These are phyloP conservation scores for Drosophila arizonae DNA, from an alignment of 1,140 invertebrate genomes.

Conservation along the genomic window DNA sequence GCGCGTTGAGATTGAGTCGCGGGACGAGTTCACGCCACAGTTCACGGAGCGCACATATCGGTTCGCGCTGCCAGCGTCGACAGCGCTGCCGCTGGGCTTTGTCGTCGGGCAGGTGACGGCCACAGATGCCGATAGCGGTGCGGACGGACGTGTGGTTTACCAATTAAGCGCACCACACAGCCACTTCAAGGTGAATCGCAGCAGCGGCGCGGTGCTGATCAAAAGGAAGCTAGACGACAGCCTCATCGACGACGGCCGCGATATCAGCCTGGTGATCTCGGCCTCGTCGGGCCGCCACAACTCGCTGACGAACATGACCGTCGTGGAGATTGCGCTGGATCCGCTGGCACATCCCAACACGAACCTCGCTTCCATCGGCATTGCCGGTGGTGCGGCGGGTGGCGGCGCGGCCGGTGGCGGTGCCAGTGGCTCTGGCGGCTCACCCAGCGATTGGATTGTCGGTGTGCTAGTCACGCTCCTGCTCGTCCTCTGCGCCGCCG, in stretches of 20 bases:
- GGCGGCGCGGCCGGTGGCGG: conserved; percentile 84
- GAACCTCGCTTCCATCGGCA: conserved; percentile 83
- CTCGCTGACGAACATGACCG: conserved; percentile 92
- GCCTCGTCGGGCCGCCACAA: conserved; percentile 94
- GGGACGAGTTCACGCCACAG: conserved; percentile 96
- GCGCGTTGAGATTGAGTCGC: conserved; percentile 93
- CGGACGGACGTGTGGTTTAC: conserved; percentile 95
- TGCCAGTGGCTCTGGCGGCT: conserved; percentile 88
- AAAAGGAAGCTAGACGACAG: conserved; percentile 88
- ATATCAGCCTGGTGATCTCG: conserved; percentile 90
- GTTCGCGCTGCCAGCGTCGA: conserved; percentile 89
- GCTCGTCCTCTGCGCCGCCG: conserved; percentile 91
- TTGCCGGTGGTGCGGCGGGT: conserved; percentile 74
- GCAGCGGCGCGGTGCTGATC: conserved; percentile 93
- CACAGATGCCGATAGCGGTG: conserved; percentile 94
- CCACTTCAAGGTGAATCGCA: conserved; percentile 95
- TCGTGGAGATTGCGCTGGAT: conserved; percentile 93
- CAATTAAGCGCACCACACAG: conserved; percentile 91
- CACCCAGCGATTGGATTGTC: conserved; percentile 92
- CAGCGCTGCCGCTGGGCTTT: conserved; percentile 87
- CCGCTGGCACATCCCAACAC: conserved; percentile 85
- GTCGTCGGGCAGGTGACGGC: conserved; percentile 94
- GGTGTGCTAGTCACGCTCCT: conserved; percentile 92
- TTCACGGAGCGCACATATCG: conserved; percentile 94
- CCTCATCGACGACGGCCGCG: conserved; percentile 85